Base-by-base conservation (phyloP, 2,888 invertebrate species). In the Trichacis sp. region DNA sequence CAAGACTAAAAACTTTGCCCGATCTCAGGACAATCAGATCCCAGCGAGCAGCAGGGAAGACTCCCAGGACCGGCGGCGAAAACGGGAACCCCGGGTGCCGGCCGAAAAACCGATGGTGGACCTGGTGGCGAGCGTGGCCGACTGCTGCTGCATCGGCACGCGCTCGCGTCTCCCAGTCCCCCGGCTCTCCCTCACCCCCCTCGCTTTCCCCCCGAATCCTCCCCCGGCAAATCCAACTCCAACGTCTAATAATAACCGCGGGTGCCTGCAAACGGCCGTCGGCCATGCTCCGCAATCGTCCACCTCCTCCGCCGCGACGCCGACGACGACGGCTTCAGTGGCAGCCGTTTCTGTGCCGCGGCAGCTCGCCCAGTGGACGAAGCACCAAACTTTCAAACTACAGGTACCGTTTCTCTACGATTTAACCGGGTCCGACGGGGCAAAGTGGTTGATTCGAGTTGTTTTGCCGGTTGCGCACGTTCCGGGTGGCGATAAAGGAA, bases 201-300 rank as follows among this genome's bases (percentile, higher is more conserved):
- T 43, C 11, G 40, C 30, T 33, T 48, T 52, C 12, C 42, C 68
- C 15, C 58, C 57, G 55, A 50, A 47, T 42, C 54, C 68, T 64
- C 38, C 52, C 46, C 48, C 64, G 49, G 45, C 60, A 55, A 42
- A 52, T 42, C 30, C 49, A 77, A 76, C 72, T 71, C 75, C 68
- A n/a, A 72, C 73, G 70, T 73, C 82, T 82, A 82, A 80, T 82
- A 82, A 82, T 77, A 69, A 79, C 77, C 78, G 78, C 69, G 77
- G 77, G 74, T 76, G 76, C 77, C 73, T 75, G 71, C 77, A 78
- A 75, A 76, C 65, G 64, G 49, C 45, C 59, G 24, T 52, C 52
- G 54, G 45, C 60, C 48, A 64, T 46, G 50, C 47, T 49, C 47
- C 63, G 46, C 58, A 54, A 52, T 56, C 61, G 36, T 50, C 53